Base-by-base conservation (phyloP, 2,113 vertebrate genomes). In the Capra hircus region DNA sequence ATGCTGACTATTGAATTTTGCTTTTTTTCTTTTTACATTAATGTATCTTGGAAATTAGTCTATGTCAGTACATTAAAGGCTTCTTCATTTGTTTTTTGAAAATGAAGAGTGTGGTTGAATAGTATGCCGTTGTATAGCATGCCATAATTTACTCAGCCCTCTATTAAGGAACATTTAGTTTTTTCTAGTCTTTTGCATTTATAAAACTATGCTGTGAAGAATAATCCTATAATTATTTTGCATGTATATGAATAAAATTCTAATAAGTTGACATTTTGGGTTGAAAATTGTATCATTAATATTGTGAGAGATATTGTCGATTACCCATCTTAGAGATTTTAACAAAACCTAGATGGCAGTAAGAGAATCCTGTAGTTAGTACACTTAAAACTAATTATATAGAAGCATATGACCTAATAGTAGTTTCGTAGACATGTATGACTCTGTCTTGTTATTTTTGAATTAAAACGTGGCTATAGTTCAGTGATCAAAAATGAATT, bases 161-260 rank as follows among this genome's bases (percentile, higher is more conserved):
- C 23, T 90, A 3, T 21, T 94, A 43, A 53, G 59, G 11, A 90
- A n/a, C 60, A 50, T 83, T 89, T 60, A 36, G 4, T 87, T 96
- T 57, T 92, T 96, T 94, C 36, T 33, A 59, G 57, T 74, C 28
- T 78, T 90, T 95, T 71, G 28, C 6, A 23, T 91, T 96, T 96
- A 53, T 83, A 93, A 93, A 91, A 88, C 64, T 78, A 7, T 93
- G 52, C 33, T 94, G 25, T 25, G 83, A 62, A 91, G 87, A 92
- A 45, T 83, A 88, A 74, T 84, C 45, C 6, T 77, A 9, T 64
- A 52, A 19, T 96, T 71, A 55, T 91, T 87, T 96, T 97, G 23
- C 30, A 43, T 25, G 11, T 71, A 2, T 84, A 43, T 84, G 59
- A 36, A 80, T 92, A 57, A 36, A 91, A 91, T 95, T 90, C 33